Percentiles rank a stretch among this genome's conserved stretches.
These are phyloP conservation scores for Globicephala melas DNA, from an alignment of 2,113 vertebrate species.

Conservation along the genomic window DNA sequence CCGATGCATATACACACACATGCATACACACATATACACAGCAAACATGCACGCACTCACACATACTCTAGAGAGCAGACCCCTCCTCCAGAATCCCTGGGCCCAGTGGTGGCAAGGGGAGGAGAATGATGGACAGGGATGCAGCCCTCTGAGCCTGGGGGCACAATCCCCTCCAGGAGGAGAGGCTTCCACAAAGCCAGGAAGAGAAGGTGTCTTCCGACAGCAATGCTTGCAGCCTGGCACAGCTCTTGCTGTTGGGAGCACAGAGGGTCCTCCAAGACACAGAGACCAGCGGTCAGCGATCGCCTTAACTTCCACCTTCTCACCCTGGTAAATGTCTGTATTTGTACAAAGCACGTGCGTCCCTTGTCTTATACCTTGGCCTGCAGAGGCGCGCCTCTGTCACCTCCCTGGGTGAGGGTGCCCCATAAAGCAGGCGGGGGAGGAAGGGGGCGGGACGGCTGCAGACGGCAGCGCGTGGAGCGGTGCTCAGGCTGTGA, in stretches of 20 bases:
- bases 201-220: background rate
- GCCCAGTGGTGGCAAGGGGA: background rate
- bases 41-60: background rate
- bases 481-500: background rate
- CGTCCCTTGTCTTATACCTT: background rate
- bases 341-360: background rate
- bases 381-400: background rate
- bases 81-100: background rate
- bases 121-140: too few relatives aligned
- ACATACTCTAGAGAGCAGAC: background rate
- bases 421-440: background rate
- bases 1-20: background rate
- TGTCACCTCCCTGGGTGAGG: background rate
- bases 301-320: background rate
- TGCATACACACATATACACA: too few relatives aligned
- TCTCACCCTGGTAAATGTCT: background rate
- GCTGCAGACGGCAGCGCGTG: rapidly evolving
- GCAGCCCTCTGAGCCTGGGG: background rate
- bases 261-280: background rate
- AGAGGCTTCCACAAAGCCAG: background rate
- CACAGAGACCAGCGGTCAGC: background rate
- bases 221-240: background rate
- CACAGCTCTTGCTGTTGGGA: rapidly evolving
- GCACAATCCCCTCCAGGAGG: background rate
- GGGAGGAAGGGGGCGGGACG: background rate